phyloP scores from a whole-genome alignment of 2,113 vertebrate genomes.

The Microtus ochrogaster region DNA sequence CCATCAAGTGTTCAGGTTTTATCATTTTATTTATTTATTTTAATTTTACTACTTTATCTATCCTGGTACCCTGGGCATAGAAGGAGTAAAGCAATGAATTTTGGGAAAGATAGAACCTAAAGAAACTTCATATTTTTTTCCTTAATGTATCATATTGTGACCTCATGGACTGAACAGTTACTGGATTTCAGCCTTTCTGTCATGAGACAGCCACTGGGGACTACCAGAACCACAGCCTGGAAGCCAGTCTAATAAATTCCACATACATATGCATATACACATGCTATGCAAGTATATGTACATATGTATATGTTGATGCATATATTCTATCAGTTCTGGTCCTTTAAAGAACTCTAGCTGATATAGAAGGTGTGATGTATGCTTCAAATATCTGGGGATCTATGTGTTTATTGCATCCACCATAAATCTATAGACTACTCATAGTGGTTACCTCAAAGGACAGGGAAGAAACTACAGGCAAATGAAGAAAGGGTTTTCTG shows the following conservation, averaged over 20 bases:
- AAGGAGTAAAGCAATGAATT: conserved; percentile 4
- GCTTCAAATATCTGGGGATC: background rate
- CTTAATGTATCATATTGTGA: background rate
- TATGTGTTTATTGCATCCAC: background rate
- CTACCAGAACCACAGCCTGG: background rate
- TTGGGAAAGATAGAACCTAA: background rate
- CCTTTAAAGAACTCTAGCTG: background rate
- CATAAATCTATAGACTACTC: background rate
- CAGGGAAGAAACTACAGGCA: background rate
- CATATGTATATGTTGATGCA: too few species aligned
- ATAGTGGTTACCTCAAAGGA: background rate
- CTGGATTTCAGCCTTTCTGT: background rate
- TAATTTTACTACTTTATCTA: background rate
- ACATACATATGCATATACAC: background rate
- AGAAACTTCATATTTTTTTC: background rate
- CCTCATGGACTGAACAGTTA: background rate
- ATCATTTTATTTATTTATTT: background rate
- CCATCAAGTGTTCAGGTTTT: background rate
- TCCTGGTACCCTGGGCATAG: background rate
- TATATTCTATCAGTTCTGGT: background rate
- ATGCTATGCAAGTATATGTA: too few species aligned
- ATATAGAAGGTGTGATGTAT: background rate
- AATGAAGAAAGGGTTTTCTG: background rate
- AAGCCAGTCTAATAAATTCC: background rate
- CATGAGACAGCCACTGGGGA: background rate